Percentiles rank a stretch among this genome's conserved stretches.
Evolutionary conservation across 2,888 invertebrate species (phyloP).

Genomic region (Leucoma salicis): DNA sequence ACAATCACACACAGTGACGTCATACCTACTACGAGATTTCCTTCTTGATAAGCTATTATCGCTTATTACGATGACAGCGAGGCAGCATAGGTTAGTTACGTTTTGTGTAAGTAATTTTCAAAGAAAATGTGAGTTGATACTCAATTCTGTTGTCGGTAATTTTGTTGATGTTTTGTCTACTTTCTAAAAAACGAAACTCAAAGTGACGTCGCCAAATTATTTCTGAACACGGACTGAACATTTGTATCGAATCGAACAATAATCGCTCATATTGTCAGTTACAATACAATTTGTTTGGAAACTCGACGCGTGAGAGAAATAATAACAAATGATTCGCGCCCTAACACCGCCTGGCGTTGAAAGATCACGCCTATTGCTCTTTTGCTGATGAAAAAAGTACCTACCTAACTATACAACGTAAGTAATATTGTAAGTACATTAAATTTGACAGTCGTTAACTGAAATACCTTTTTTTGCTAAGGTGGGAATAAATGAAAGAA

Average conservation of each 20-base stretch:
- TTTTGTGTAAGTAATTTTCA: too few species aligned
- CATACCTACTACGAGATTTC: too few species aligned
- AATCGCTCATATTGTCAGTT: constrained; percentile 81
- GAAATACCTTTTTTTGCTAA: too few species aligned
- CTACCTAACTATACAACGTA: constrained; percentile 23
- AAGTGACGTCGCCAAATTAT: constrained; percentile 15
- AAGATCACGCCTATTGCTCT: constrained; percentile 80
- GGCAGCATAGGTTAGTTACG: too few species aligned
- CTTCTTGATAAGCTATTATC: too few species aligned
- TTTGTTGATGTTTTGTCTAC: too few species aligned
- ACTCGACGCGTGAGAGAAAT: constrained; percentile 79
- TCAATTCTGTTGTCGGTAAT: too few species aligned
- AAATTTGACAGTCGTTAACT: constrained; percentile 22
- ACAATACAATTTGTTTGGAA: constrained; percentile 80
- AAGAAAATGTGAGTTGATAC: too few species aligned
- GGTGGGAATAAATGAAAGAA: too few species aligned
- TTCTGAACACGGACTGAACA: constrained; percentile 43
- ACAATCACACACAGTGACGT: too few species aligned
- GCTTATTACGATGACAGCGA: too few species aligned
- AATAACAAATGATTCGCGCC: constrained; percentile 82
- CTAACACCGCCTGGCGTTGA: constrained; percentile 81
- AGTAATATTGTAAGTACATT: constrained; percentile 33
- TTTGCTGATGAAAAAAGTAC: constrained; percentile 73
- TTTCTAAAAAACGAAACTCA: background rate
- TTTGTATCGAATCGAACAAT: constrained; percentile 76